Evolutionary conservation across 2,888 invertebrate genomes (phyloP).

Genomic region (Chymomyza procnemis): DNA sequence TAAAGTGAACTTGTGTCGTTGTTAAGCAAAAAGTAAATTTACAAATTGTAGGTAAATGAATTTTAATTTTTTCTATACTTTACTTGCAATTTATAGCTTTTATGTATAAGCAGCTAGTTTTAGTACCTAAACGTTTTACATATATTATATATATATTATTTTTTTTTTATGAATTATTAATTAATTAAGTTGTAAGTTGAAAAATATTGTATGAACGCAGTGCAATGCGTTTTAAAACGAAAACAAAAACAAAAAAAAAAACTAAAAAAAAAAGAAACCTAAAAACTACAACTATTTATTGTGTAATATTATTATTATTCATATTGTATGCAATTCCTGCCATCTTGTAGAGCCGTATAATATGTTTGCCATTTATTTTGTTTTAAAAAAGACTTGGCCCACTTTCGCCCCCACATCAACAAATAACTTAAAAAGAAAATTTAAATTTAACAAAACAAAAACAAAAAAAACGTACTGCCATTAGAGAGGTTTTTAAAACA

Average conservation of each 20-base stretch:
- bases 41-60: slow-evolving; percentile 5
- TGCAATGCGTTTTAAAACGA: slow-evolving; percentile 51
- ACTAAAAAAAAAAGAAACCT: slow-evolving; percentile 9
- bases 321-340: slow-evolving; percentile 50
- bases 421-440: slow-evolving; percentile 32
- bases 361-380: not conserved
- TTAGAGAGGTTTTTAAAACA: slow-evolving; percentile 62
- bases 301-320: slow-evolving; percentile 48
- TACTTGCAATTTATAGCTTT: not conserved
- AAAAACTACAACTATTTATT: slow-evolving; percentile 35
- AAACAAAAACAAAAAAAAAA: slow-evolving; percentile 25
- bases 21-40: not conserved
- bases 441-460: slow-evolving; percentile 29
- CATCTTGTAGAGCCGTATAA: slow-evolving; percentile 43
- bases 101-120: slow-evolving; percentile 2
- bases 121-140: not conserved
- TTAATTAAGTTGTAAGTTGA: not conserved
- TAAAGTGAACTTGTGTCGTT: slow-evolving; percentile 50
- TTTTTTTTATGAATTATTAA: slow-evolving; percentile 36
- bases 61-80: not conserved
- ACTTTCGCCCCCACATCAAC: slow-evolving; percentile 4
- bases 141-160: too few relatives aligned
- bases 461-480: slow-evolving; percentile 52
- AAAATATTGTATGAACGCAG: slow-evolving; percentile 52
- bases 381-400: not conserved